phyloP scores from a whole-genome alignment of 2,888 invertebrate species.

The Hypolimnas misippus region DNA sequence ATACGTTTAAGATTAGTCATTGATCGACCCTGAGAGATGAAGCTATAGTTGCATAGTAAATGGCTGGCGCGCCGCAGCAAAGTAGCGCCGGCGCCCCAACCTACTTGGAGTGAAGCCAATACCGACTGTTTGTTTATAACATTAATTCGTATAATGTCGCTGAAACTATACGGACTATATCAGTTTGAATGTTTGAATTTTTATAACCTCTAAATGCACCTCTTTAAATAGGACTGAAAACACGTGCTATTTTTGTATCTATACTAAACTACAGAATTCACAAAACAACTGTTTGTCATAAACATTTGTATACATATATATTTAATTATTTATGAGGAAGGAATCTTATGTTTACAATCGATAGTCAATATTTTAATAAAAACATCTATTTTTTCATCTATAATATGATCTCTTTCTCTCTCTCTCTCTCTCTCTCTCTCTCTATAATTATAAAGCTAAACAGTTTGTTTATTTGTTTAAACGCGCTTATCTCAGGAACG shows the following conservation, averaged over 20 bases:
- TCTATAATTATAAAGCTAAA: too few relatives aligned
- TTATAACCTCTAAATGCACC: constrained; percentile 5
- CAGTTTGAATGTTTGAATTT: constrained; percentile 43
- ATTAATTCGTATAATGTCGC: constrained; percentile 66
- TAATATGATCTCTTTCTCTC: too few relatives aligned
- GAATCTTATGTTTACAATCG: too few relatives aligned
- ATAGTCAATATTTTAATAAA: too few relatives aligned
- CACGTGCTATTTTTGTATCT: constrained; percentile 3
- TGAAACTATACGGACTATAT: constrained; percentile 50
- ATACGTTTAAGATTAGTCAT: constrained; percentile 34
- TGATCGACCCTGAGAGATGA: constrained; percentile 38
- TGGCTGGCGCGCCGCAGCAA: constrained; percentile 50
- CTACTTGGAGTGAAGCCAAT: constrained; percentile 74
- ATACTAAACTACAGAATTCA: not conserved
- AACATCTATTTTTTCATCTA: too few relatives aligned
- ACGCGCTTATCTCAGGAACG: too few relatives aligned
- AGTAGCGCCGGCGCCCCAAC: constrained; percentile 72
- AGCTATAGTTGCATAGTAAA: constrained; percentile 54
- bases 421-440: too few relatives aligned
- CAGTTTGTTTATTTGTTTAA: too few relatives aligned
- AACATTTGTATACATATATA: not conserved
- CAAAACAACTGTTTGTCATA: not conserved
- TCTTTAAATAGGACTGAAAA: constrained; percentile 3
- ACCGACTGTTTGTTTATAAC: constrained; percentile 77
- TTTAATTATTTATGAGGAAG: too few relatives aligned